phyloP scores from a whole-genome alignment of 2,888 invertebrate species.

The Cerceris rybyensis region DNA sequence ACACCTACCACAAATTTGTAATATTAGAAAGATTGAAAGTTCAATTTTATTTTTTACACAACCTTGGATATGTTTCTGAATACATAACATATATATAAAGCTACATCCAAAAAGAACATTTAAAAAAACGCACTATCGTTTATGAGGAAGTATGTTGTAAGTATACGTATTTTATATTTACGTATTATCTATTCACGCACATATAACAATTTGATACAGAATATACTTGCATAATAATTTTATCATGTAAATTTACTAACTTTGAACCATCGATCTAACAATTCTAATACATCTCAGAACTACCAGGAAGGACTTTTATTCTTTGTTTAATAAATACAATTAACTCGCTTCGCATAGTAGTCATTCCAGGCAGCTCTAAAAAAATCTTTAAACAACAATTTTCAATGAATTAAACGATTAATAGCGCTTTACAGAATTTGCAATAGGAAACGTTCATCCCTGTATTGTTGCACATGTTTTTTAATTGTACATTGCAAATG shows the following conservation, averaged over 20 bases:
- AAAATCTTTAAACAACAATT: slow-evolving; percentile 19
- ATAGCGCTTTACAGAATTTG: slow-evolving; percentile 1
- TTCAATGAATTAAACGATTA: slow-evolving; percentile 2
- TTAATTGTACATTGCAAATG: no score
- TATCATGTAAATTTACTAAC: slow-evolving; percentile 41
- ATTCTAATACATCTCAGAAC: slow-evolving; percentile 41
- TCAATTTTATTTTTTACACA: slow-evolving; percentile 55
- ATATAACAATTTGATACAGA: slow-evolving; percentile 59
- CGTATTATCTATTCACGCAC: slow-evolving; percentile 48
- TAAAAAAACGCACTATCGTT: slow-evolving; percentile 5
- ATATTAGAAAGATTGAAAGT: slow-evolving; percentile 44
- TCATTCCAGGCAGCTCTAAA: slow-evolving; percentile 27
- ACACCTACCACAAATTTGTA: slow-evolving; percentile 32
- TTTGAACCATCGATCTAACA: slow-evolving; percentile 54
- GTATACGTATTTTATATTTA: slow-evolving; percentile 45
- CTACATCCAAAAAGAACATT: slow-evolving; percentile 26
- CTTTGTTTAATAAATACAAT: background rate
- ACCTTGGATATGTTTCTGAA: slow-evolving; percentile 52
- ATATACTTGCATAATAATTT: slow-evolving; percentile 54
- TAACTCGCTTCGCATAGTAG: slow-evolving; percentile 4
- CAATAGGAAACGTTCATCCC: slow-evolving; percentile 18
- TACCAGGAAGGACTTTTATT: slow-evolving; percentile 36
- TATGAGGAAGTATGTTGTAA: slow-evolving; percentile 20
- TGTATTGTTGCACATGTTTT: background rate
- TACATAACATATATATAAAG: slow-evolving; percentile 34